Evolutionary conservation across 2,888 invertebrate genomes (phyloP).

Genomic region (Mylabris sibirica): DNA sequence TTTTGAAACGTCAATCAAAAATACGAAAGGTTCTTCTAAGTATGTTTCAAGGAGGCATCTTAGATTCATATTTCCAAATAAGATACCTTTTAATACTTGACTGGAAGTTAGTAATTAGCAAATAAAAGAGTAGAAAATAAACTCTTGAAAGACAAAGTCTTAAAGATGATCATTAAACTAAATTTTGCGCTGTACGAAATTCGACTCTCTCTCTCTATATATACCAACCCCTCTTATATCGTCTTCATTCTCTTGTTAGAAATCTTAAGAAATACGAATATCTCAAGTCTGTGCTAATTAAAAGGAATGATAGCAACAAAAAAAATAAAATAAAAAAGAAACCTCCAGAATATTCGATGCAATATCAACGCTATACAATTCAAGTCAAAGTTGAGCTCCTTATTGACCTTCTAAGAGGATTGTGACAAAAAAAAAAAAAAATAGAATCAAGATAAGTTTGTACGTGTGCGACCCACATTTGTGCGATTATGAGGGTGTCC

Average conservation of each 20-base stretch:
- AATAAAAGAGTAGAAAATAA: slow-evolving; percentile 31
- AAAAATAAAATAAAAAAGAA: not conserved
- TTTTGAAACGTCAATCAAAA: not conserved
- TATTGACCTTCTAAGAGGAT: not conserved
- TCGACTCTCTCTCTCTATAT: not conserved
- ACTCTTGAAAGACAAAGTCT: slow-evolving; percentile 26
- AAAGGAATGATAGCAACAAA: not conserved
- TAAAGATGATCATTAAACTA: slow-evolving; percentile 31
- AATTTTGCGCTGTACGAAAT: slow-evolving; percentile 17
- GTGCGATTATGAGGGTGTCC: slow-evolving; percentile 42
- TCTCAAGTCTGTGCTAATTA: not conserved
- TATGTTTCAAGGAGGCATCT: not conserved
- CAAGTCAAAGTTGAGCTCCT: not conserved
- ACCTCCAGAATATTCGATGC: not conserved
- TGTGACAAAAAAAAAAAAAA: not conserved
- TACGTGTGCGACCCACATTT: slow-evolving; percentile 46
- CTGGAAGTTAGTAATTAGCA: slow-evolving; percentile 30
- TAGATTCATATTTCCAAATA: not conserved
- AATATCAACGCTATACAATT: not conserved
- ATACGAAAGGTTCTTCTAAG: not conserved
- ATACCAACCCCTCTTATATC: not conserved
- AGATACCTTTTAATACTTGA: slow-evolving; percentile 27
- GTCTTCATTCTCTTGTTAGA: not conserved
- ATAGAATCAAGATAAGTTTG: not conserved
- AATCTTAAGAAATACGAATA: not conserved